Evolutionary conservation across 1,140 invertebrate species (phyloP), one percentile per base, ranked within the genome.

Genomic region (Brachionus sp.): DNA sequence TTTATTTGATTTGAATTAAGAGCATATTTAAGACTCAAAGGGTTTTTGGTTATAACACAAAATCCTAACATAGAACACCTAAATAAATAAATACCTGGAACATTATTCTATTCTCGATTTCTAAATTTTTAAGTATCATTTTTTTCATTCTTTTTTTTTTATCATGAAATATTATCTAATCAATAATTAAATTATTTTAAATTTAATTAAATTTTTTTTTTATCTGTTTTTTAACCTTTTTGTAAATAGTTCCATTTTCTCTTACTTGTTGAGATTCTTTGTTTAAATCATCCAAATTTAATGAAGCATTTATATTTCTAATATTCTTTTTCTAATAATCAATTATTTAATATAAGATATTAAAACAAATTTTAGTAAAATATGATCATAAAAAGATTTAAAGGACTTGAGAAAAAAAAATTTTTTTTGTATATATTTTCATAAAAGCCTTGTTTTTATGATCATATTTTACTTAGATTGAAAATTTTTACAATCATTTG

Each of bases 401-500:
- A n/a, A n/a, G n/a, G n/a, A n/a, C n/a, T n/a, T n/a, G n/a, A n/a
- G n/a, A n/a, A n/a, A n/a, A n/a, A n/a, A n/a, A n/a, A n/a, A n/a
- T n/a, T n/a, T n/a, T n/a, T n/a, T n/a, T n/a, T n/a, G n/a, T n/a
- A n/a, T n/a, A n/a, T n/a, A n/a, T n/a, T n/a, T n/a, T n/a, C n/a
- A n/a, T n/a, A 29, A 29, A 29, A 29, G 29, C 3, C 29, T 2
- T 2, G 29, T 29, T 29, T 29, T 29, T 29, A 29, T 29, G 29
- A 2, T 3, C 29, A 3, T 29, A 29, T 29, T 29, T 29, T 29
- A 29, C 29, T 29, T 2, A 29, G 29, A 3, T 29, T 16, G 10
- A 68, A 75, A 75, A 16, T 25, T 25, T 5, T 25, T 62, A 57
- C 50, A 84, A 97, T 91, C 7, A 98, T 91, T 86, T 97, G 94